A percentile compares a stretch with the other conserved stretches of the same genome.
Evolutionary conservation across 2,888 invertebrate genomes (phyloP).

Genomic region (Rhynchonema sp.): DNA sequence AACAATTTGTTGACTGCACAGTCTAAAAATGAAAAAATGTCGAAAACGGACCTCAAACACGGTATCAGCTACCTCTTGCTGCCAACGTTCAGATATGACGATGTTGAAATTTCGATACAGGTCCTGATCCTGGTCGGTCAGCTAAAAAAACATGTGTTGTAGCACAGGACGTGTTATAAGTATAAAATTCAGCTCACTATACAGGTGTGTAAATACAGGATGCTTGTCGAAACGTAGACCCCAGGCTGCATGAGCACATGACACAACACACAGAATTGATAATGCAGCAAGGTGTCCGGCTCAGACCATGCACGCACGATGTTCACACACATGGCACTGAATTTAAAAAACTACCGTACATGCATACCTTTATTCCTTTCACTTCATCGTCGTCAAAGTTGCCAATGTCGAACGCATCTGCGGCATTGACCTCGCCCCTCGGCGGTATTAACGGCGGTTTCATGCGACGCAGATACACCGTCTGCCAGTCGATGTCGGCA

Average conservation of each 20-base stretch:
- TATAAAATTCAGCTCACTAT: too few species aligned
- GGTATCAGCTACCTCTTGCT: constrained; percentile 66
- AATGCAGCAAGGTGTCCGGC: too few species aligned
- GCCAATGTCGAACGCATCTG: constrained; percentile 88
- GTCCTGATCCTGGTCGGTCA: constrained; percentile 90
- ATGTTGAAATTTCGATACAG: constrained; percentile 94
- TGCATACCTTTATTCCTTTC: constrained; percentile 72
- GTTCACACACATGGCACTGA: too few species aligned
- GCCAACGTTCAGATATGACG: constrained; percentile 97
- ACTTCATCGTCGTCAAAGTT: constrained; percentile 99
- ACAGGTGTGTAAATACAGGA: too few species aligned
- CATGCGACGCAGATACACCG: constrained; percentile 93
- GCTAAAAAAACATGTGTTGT: too few species aligned
- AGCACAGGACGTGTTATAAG: too few species aligned
- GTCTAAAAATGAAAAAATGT: constrained; percentile 3
- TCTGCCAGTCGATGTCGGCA: constrained; percentile 94
- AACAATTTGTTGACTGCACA: constrained; percentile 7
- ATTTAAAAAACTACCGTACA: too few species aligned
- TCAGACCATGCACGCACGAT: too few species aligned
- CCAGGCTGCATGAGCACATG: too few species aligned
- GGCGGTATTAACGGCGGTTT: constrained; percentile 94
- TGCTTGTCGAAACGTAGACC: too few species aligned
- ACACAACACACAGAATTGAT: too few species aligned
- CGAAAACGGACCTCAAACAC: constrained; percentile 29
- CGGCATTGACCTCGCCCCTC: constrained; percentile 95